Evolutionary conservation across 30 jellyfish, hydroid and myxozoan species (phyloP).

Genomic region (Aurelia coerulea): DNA sequence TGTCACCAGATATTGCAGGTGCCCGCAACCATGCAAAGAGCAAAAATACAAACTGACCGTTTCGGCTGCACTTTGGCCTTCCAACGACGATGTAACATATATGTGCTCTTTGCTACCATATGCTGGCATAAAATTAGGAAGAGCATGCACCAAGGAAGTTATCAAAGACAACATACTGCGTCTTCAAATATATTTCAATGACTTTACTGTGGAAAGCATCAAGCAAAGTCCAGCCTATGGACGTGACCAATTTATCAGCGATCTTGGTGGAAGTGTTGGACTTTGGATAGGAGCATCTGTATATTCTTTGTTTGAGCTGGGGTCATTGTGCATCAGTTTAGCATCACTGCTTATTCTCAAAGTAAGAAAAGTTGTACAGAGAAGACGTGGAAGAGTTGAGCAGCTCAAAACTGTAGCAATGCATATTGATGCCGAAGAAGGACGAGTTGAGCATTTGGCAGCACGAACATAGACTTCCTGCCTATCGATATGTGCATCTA

Average conservation of each 20-base stretch:
- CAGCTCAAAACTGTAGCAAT: no score
- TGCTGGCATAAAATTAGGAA: not conserved
- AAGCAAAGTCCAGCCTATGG: conserved; percentile 34
- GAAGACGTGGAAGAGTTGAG: no score
- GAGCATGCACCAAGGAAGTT: conserved; percentile 5
- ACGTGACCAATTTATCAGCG: conserved; percentile 24
- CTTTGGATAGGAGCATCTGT: conserved; percentile 71
- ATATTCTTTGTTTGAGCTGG: conserved; percentile 46
- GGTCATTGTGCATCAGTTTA: not conserved
- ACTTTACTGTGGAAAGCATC: conserved; percentile 53
- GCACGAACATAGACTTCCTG: no score
- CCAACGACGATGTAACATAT: not conserved
- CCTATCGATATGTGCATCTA: no score
- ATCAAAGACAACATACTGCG: conserved; percentile 14
- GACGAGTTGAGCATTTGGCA: no score
- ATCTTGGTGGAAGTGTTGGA: conserved; percentile 65
- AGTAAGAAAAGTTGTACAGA: not conserved
- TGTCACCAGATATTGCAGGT: conserved; percentile 2
- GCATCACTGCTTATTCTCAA: not conserved
- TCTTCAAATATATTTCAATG: conserved; percentile 24
- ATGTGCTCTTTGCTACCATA: not conserved
- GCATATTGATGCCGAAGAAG: no score
- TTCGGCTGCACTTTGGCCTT: conserved; percentile 41
- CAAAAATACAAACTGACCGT: conserved; percentile 16
- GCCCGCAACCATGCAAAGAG: conserved; percentile 44